A percentile compares a stretch with the other conserved stretches of the same genome.
These are phyloP conservation scores for Octonoba sinensis DNA, from an alignment of 2,888 invertebrate genomes.

Conservation along the genomic window DNA sequence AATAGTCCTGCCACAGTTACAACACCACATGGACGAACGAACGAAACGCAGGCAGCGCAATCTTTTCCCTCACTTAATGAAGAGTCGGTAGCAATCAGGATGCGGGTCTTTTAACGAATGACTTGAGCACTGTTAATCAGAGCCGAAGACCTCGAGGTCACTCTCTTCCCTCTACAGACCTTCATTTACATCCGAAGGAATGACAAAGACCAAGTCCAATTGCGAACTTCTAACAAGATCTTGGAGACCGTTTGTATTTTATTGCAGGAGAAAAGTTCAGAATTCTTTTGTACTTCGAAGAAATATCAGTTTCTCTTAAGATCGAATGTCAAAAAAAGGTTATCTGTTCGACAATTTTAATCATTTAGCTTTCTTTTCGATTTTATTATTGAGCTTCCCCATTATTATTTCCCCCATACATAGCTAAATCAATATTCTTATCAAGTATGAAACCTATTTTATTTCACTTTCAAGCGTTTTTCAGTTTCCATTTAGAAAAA, in stretches of 20 bases:
- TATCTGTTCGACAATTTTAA: no score
- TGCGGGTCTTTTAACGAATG: constrained; percentile 36
- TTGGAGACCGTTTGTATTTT: constrained; percentile 7
- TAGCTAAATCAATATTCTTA: no score
- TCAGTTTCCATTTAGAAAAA: no score
- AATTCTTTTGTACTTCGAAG: no score
- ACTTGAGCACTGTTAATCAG: constrained; percentile 46
- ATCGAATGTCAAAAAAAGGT: no score
- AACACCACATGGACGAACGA: background rate
- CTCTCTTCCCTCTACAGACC: constrained; percentile 5
- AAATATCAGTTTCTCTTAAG: no score
- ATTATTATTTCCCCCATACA: no score
- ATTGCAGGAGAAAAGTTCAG: background rate
- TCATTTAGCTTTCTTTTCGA: no score
- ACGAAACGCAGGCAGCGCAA: constrained; percentile 4
- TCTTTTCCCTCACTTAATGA: constrained; percentile 42
- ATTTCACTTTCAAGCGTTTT: no score
- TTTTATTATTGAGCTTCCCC: no score
- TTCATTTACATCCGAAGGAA: constrained; percentile 58
- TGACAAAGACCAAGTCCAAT: constrained; percentile 16
- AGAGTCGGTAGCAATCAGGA: constrained; percentile 38
- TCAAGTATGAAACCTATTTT: no score
- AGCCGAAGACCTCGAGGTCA: constrained; percentile 22
- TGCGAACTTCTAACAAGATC: constrained; percentile 39
- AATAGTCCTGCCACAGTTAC: constrained; percentile 9